phyloP scores from a whole-genome alignment of 2,888 invertebrate species.

The Oxycera nigricornis region DNA sequence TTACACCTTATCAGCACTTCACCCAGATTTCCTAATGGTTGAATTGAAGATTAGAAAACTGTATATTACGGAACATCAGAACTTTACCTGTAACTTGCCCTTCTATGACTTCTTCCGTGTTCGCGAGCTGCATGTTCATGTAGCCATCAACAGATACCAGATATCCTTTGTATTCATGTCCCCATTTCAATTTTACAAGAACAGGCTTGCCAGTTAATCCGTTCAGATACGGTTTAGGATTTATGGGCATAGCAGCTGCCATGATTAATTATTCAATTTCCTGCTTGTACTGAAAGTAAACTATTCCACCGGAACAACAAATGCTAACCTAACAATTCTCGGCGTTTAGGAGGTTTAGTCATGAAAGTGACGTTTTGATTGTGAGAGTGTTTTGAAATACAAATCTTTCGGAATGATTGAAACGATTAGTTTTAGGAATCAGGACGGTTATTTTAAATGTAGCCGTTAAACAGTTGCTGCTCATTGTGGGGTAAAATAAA shows the following conservation, averaged over 20 bases:
- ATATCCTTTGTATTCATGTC: constrained; percentile 98
- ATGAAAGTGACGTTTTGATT: no score
- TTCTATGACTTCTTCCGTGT: constrained; percentile 97
- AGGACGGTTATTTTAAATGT: no score
- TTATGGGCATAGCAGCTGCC: constrained; percentile 90
- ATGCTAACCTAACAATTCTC: no score
- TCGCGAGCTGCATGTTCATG: constrained; percentile 98
- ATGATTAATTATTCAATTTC: constrained; percentile 3
- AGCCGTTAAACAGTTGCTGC: no score
- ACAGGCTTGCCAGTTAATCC: constrained; percentile 97
- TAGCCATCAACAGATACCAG: constrained; percentile 98
- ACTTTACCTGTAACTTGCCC: constrained; percentile 82
- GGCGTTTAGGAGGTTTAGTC: no score
- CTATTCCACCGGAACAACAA: no score
- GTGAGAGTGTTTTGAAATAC: no score
- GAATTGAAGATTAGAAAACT: neutral
- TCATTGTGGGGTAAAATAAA: no score
- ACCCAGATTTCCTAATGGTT: constrained; percentile 78
- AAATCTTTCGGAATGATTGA: no score
- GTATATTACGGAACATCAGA: neutral
- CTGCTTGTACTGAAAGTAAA: neutral
- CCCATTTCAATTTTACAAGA: constrained; percentile 98
- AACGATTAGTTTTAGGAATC: neutral
- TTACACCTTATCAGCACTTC: constrained; percentile 98
- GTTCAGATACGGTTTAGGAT: constrained; percentile 99